Conservation (phyloP, 2,797 vertebrate species). For the Etheostoma perlongum region DNA sequence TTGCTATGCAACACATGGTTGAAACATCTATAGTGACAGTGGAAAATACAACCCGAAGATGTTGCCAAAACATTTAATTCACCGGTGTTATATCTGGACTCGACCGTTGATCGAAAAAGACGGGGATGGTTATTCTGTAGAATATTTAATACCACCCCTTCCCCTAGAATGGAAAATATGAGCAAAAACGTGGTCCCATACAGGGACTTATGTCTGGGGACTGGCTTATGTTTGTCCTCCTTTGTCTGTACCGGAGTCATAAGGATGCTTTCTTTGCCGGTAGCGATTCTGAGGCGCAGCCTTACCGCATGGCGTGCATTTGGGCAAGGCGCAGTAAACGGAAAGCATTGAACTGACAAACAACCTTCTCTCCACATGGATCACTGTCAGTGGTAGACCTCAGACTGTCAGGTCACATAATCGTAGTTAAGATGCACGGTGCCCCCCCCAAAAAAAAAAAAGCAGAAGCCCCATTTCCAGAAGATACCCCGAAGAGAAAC, state of each 20-base stretch:
- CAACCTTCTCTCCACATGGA: slow-evolving; percentile 76
- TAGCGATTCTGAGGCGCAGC: slow-evolving; percentile 72
- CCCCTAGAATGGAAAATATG: background rate
- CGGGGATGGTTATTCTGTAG: background rate
- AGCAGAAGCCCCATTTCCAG: slow-evolving; percentile 47
- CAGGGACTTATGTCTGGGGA: slow-evolving; percentile 44
- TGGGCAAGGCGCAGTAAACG: slow-evolving; percentile 55
- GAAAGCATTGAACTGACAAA: slow-evolving; percentile 74
- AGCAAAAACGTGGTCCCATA: slow-evolving; percentile 7
- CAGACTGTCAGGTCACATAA: slow-evolving; percentile 82
- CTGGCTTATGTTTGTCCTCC: slow-evolving; percentile 59
- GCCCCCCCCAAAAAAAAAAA: slow-evolving; percentile 53
- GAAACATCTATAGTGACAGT: background rate
- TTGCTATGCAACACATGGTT: slow-evolving; percentile 15
- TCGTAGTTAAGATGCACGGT: slow-evolving; percentile 65
- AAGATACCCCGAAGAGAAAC: slow-evolving; percentile 37
- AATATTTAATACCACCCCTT: background rate
- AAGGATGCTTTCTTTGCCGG: slow-evolving; percentile 65
- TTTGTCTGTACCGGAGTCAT: slow-evolving; percentile 68
- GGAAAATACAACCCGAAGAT: background rate
- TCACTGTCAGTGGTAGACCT: slow-evolving; percentile 75
- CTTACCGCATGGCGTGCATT: slow-evolving; percentile 61
- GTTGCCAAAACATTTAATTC: background rate
- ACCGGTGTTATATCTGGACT: background rate
- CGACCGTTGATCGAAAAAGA: slow-evolving; percentile 8